Percentiles rank a stretch among this genome's conserved stretches.
phyloP scores from a whole-genome alignment of 2,797 vertebrate species.

The Cyclopterus lumpus region DNA sequence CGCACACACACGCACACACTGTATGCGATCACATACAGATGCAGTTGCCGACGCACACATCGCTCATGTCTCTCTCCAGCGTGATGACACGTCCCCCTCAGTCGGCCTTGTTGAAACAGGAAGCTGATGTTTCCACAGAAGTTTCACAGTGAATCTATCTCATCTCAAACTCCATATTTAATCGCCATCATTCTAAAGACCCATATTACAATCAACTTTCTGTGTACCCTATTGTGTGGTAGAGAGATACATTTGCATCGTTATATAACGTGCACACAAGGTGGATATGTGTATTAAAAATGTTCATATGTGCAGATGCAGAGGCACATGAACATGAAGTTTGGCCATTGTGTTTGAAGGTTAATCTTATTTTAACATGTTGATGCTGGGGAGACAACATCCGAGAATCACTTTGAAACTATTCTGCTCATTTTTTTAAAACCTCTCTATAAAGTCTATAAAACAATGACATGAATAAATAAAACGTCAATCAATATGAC shows the following conservation, averaged over 20 bases:
- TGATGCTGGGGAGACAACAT: too few species aligned
- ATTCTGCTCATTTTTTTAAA: background rate
- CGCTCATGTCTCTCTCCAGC: conserved; percentile 35
- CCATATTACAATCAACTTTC: conserved; percentile 30
- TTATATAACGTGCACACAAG: background rate
- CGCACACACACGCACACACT: background rate
- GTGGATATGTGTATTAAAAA: background rate
- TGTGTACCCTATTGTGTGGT: conserved; percentile 29
- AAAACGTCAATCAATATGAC: conserved; percentile 3
- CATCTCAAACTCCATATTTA: conserved; percentile 36
- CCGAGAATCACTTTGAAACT: background rate
- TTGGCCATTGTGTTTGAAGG: background rate
- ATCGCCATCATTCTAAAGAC: conserved; percentile 3
- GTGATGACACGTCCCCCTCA: conserved; percentile 55
- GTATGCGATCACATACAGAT: conserved; percentile 45
- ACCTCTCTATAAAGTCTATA: background rate
- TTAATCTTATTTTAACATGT: background rate
- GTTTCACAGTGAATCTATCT: conserved; percentile 66
- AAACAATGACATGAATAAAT: background rate
- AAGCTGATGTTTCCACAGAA: conserved; percentile 61
- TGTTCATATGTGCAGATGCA: background rate
- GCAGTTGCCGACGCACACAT: conserved; percentile 26
- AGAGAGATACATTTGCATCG: background rate
- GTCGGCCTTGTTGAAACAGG: conserved; percentile 69
- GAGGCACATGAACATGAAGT: background rate